Evolutionary conservation across 1,140 invertebrate species (phyloP).

Genomic region (Ridgeia piscesae): DNA sequence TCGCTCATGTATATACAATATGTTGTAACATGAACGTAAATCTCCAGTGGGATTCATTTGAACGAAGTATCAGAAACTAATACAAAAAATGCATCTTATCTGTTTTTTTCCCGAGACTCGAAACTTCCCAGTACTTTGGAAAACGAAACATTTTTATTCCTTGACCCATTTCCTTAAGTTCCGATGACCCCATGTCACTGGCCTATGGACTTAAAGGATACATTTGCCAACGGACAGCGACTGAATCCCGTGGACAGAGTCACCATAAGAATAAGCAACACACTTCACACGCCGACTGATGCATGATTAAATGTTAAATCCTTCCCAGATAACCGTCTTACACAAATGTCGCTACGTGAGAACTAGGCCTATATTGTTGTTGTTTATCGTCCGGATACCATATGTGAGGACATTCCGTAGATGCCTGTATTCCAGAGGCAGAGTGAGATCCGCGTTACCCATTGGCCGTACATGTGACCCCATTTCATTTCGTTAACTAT

Average conservation of each 20-base stretch:
- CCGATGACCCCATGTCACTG: background rate
- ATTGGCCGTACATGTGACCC: background rate
- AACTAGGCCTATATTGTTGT: too few relatives aligned
- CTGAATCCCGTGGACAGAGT: background rate
- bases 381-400: too few relatives aligned
- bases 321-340: background rate
- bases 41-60: background rate
- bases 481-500: background rate
- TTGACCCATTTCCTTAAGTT: background rate
- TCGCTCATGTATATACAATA: too few relatives aligned
- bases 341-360: too few relatives aligned
- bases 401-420: background rate
- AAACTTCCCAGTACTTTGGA: too few relatives aligned
- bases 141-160: too few relatives aligned
- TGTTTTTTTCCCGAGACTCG: background rate
- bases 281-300: background rate
- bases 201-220: background rate
- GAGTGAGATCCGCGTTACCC: background rate
- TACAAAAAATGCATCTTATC: too few relatives aligned
- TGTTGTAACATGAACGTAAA: background rate
- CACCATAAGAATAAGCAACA: background rate
- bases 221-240: background rate
- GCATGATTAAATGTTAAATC: background rate
- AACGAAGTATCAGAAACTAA: background rate
- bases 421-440: background rate